Evolutionary conservation across 2,797 vertebrate species (phyloP).

Genomic region (Stomatorhinus walkeri): DNA sequence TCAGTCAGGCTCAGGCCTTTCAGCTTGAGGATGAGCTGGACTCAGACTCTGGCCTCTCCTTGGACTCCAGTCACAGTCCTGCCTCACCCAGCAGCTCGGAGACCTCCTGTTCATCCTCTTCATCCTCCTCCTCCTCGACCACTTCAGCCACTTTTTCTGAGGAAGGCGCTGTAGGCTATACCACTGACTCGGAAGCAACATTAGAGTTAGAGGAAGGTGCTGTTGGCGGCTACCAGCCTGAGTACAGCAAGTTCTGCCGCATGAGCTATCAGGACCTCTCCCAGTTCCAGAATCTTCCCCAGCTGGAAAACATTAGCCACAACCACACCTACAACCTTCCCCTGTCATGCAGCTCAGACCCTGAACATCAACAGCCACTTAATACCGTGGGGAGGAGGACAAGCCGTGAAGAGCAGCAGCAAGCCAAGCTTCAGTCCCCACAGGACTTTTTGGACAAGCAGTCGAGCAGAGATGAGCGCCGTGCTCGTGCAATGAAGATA

Average conservation of each 20-base stretch:
- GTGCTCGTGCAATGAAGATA: slow-evolving; percentile 93
- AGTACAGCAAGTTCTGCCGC: slow-evolving; percentile 92
- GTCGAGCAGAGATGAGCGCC: slow-evolving; percentile 85
- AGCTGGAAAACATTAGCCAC: slow-evolving; percentile 85
- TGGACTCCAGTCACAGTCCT: slow-evolving; percentile 93
- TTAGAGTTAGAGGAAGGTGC: slow-evolving; percentile 82
- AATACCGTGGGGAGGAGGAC: slow-evolving; percentile 61
- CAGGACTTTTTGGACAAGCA: slow-evolving; percentile 82
- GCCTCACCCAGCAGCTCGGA: slow-evolving; percentile 94
- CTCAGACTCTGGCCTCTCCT: slow-evolving; percentile 91
- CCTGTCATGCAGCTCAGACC: slow-evolving; percentile 57
- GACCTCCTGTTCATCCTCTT: slow-evolving; percentile 76
- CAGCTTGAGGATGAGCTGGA: slow-evolving; percentile 92
- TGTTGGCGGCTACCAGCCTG: slow-evolving; percentile 85
- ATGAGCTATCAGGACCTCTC: slow-evolving; percentile 95
- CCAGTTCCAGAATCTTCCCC: slow-evolving; percentile 80
- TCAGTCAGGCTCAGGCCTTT: slow-evolving; percentile 89
- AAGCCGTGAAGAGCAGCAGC: slow-evolving; percentile 67
- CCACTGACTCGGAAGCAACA: slow-evolving; percentile 86
- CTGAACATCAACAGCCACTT: slow-evolving; percentile 65
- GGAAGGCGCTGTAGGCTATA: slow-evolving; percentile 97
- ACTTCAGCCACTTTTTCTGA: slow-evolving; percentile 85
- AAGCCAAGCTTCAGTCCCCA: slow-evolving; percentile 54
- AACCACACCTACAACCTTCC: slow-evolving; percentile 97
- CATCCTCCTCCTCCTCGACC: slow-evolving; percentile 72